Evolutionary conservation across 1,140 invertebrate genomes (phyloP).

Genomic region (Drosophila persimilis): DNA sequence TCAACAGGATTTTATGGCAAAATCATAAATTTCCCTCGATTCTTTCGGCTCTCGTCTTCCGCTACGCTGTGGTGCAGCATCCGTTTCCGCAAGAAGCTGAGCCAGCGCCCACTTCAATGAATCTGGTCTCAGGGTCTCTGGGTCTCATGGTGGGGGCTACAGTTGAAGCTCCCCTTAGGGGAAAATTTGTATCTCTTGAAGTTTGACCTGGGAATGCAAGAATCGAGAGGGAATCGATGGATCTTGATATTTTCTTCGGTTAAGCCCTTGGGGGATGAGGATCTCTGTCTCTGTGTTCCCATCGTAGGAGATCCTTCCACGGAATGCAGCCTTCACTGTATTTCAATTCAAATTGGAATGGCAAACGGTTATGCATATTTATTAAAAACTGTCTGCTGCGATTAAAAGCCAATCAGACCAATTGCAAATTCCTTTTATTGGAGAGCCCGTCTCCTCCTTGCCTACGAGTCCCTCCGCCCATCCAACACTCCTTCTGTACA

Average conservation of each 20-base stretch:
- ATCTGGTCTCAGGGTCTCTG: too few relatives aligned
- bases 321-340: conserved; percentile 11
- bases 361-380: conserved; percentile 75
- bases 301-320: background rate
- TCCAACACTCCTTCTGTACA: background rate
- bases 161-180: conserved; percentile 2
- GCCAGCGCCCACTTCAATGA: background rate
- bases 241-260: too few relatives aligned
- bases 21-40: conserved; percentile 75
- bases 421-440: conserved; percentile 81
- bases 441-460: background rate
- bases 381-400: conserved; percentile 80
- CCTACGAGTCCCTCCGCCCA: conserved; percentile 21
- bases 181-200: too few relatives aligned
- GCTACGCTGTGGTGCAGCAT: conserved; percentile 31
- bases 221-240: too few relatives aligned
- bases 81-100: conserved; percentile 38
- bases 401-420: conserved; percentile 80
- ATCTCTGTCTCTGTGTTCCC: background rate
- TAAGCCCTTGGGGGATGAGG: too few relatives aligned
- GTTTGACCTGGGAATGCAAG: too few relatives aligned
- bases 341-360: conserved; percentile 19
- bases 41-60: conserved; percentile 58
- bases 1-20: conserved; percentile 75
- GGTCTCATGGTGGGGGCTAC: background rate